Percentiles rank a stretch among this genome's conserved stretches.
Conservation (phyloP, 2,888 invertebrate species). For the Harpagoxenus sublaevis region DNA sequence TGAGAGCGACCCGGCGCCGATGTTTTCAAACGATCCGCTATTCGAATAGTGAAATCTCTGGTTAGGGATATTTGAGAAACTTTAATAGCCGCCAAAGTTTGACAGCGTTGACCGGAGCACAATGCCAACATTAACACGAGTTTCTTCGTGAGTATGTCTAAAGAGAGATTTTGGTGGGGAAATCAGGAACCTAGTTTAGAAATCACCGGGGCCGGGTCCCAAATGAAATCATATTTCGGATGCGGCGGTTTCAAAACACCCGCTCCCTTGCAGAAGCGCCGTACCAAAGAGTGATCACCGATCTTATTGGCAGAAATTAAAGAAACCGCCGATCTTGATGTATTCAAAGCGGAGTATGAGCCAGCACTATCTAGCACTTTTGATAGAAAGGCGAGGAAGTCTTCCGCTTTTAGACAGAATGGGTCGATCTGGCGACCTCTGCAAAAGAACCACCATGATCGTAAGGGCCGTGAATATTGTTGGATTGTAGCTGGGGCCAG, state of each 20-base stretch:
- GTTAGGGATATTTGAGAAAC: slow-evolving; percentile 48
- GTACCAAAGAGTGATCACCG: slow-evolving; percentile 57
- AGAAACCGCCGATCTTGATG: slow-evolving; percentile 55
- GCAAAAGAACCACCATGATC: slow-evolving; percentile 61
- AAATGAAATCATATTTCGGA: slow-evolving; percentile 70
- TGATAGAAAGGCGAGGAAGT: slow-evolving; percentile 54
- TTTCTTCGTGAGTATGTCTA: slow-evolving; percentile 36
- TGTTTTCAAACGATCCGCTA: slow-evolving; percentile 54
- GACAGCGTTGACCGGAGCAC: slow-evolving; percentile 64
- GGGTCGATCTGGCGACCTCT: slow-evolving; percentile 2
- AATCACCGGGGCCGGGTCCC: slow-evolving; percentile 72
- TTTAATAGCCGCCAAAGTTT: slow-evolving; percentile 62
- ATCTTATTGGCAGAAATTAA: slow-evolving; percentile 50
- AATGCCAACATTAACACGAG: slow-evolving; percentile 64
- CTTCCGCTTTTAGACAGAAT: slow-evolving; percentile 27
- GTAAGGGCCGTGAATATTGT: slow-evolving; percentile 57
- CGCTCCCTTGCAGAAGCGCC: neutral
- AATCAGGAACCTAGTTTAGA: slow-evolving; percentile 51
- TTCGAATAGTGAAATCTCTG: neutral
- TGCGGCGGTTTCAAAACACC: slow-evolving; percentile 61
- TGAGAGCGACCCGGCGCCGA: slow-evolving; percentile 46
- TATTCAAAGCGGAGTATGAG: slow-evolving; percentile 54
- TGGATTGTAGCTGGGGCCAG: slow-evolving; percentile 60
- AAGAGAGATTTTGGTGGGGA: neutral
- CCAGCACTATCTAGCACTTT: slow-evolving; percentile 25